Percentiles rank a stretch among this genome's conserved stretches.
phyloP scores from a whole-genome alignment of 92 coral and sea anemone genomes.

The Plumapathes pennacea region DNA sequence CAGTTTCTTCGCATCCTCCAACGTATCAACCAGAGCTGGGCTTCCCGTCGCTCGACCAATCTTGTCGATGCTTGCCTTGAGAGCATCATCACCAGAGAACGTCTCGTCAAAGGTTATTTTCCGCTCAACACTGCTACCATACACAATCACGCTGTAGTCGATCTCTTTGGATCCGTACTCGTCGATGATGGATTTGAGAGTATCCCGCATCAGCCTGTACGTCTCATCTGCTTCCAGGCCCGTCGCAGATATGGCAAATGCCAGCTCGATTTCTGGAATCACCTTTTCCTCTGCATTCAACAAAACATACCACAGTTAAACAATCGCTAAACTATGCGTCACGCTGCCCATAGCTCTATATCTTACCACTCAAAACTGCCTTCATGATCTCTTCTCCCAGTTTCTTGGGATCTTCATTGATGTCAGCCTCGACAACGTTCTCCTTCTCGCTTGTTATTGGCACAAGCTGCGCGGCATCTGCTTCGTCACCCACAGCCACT shows the following conservation, averaged over 20 bases:
- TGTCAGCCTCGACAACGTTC: slow-evolving; percentile 34
- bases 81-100: slow-evolving; percentile 13
- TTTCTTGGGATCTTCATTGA: slow-evolving; percentile 35
- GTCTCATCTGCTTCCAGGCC: slow-evolving; percentile 24
- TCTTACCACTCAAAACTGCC: slow-evolving; percentile 44
- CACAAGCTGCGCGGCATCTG: slow-evolving; percentile 51
- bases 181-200: slow-evolving; percentile 49
- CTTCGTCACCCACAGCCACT: slow-evolving; percentile 73
- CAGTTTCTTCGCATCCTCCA: slow-evolving; percentile 28
- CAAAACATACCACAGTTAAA: too few relatives aligned
- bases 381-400: slow-evolving; percentile 46
- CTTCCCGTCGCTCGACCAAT: slow-evolving; percentile 17
- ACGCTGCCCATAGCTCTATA: too few relatives aligned
- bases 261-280: slow-evolving; percentile 43
- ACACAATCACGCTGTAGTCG: slow-evolving; percentile 38
- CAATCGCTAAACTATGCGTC: too few relatives aligned
- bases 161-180: slow-evolving; percentile 38
- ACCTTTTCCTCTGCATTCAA: too few relatives aligned
- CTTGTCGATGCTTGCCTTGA: slow-evolving; percentile 18
- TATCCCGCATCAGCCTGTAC: slow-evolving; percentile 43
- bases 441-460: slow-evolving; percentile 28
- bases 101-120: slow-evolving; percentile 18
- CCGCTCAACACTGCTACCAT: slow-evolving; percentile 6
- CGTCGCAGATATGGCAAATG: slow-evolving; percentile 51
- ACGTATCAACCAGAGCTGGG: slow-evolving; percentile 34